Evolutionary conservation across 35 echinoderm and acorn worm species (phyloP).

Genomic region (Amphiura filiformis): DNA sequence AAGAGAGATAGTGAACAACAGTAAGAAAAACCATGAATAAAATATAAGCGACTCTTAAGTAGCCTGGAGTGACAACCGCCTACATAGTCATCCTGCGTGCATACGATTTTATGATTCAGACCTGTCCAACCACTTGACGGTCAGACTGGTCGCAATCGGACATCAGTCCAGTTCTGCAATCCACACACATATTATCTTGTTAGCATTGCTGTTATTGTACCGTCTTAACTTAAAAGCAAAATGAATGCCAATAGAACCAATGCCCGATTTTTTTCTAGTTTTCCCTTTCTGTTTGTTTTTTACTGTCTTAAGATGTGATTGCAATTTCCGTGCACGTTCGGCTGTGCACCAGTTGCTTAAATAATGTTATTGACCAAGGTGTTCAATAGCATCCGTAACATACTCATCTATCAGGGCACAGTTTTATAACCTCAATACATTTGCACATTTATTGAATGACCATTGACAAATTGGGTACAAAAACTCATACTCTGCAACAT

Average conservation of each 20-base stretch:
- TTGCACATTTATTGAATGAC: too few relatives aligned
- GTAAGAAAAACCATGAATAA: too few relatives aligned
- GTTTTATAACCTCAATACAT: too few relatives aligned
- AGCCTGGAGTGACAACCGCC: neutral
- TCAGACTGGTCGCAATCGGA: neutral
- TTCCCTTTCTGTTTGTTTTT: neutral
- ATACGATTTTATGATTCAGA: neutral
- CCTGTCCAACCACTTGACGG: neutral
- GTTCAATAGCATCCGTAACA: neutral
- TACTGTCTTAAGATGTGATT: neutral
- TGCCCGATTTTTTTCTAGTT: neutral
- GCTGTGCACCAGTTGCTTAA: neutral
- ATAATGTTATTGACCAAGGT: neutral
- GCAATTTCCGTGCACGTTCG: neutral
- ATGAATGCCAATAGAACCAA: neutral
- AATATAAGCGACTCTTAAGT: neutral
- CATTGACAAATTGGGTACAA: too few relatives aligned
- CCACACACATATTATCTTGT: neutral
- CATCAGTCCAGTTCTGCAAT: neutral
- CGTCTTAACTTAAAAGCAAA: neutral
- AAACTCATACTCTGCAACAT: too few relatives aligned
- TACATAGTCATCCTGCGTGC: neutral
- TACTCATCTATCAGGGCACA: too few relatives aligned
- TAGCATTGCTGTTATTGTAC: neutral
- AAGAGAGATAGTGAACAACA: too few relatives aligned